These are phyloP conservation scores for Synanthedon vespiformis DNA, from an alignment of 2,888 invertebrate species.

Conservation along the genomic window DNA sequence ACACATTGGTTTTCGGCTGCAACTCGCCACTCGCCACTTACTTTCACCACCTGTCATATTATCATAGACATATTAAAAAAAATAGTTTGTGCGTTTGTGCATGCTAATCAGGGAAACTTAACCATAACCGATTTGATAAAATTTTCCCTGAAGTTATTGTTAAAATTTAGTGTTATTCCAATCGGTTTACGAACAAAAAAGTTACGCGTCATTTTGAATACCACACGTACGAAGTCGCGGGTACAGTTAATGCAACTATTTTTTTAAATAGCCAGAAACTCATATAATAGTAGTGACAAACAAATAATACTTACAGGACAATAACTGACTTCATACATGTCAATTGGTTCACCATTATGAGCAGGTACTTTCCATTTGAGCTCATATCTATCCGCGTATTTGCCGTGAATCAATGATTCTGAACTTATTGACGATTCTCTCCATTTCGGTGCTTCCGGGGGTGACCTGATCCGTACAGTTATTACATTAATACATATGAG, in stretches of 20 bases:
- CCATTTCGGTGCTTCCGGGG: constrained; percentile 76
- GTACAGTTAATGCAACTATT: no score
- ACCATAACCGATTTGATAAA: no score
- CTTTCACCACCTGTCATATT: constrained; percentile 71
- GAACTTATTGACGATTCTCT: constrained; percentile 46
- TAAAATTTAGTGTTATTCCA: no score
- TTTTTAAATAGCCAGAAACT: no score
- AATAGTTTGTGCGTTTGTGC: no score
- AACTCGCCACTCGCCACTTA: constrained; percentile 75
- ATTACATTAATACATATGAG: neutral
- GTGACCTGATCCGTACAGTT: constrained; percentile 58
- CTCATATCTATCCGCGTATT: constrained; percentile 83
- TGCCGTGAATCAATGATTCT: constrained; percentile 56
- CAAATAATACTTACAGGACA: constrained; percentile 75
- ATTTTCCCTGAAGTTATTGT: no score
- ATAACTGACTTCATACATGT: constrained; percentile 82
- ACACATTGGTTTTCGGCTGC: constrained; percentile 68
- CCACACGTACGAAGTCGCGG: no score
- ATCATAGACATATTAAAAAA: neutral
- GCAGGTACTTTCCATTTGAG: constrained; percentile 87
- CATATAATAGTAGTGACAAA: no score
- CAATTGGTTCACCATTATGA: constrained; percentile 91
- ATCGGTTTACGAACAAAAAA: no score
- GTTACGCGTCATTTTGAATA: no score
- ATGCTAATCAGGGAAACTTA: no score